Percentiles rank a stretch among this genome's conserved stretches.
These are phyloP conservation scores for Brachyptera putata DNA, from an alignment of 2,888 invertebrate genomes.

Conservation along the genomic window DNA sequence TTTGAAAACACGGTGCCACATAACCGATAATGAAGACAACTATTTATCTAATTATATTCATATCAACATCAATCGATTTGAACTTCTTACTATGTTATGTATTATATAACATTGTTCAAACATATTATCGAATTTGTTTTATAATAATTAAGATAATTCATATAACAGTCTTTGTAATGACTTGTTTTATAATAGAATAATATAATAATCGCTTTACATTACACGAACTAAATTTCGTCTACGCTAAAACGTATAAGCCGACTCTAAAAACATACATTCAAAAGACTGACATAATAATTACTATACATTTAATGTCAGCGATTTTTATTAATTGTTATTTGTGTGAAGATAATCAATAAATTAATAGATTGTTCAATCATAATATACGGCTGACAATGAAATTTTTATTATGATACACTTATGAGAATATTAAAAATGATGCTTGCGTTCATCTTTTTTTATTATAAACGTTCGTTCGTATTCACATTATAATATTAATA, in stretches of 20 bases:
- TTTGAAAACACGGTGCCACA: not conserved
- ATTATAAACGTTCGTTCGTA: too few relatives aligned
- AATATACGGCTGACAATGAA: constrained; percentile 5
- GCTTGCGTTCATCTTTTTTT: too few relatives aligned
- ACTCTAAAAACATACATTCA: constrained; percentile 13
- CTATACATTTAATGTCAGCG: constrained; percentile 13
- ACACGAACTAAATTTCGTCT: constrained; percentile 1
- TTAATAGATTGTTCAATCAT: constrained; percentile 2
- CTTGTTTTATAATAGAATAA: constrained; percentile 22
- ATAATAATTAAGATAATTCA: constrained; percentile 22
- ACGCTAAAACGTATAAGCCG: constrained; percentile 15
- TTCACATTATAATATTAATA: too few relatives aligned
- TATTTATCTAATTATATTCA: constrained; percentile 4
- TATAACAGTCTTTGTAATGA: constrained; percentile 30
- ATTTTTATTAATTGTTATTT: constrained; percentile 6
- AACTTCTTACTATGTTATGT: constrained; percentile 5
- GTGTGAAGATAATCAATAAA: constrained; percentile 17
- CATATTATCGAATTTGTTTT: constrained; percentile 14
- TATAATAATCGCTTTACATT: constrained; percentile 9
- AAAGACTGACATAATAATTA: constrained; percentile 11
- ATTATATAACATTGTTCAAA: constrained; percentile 17
- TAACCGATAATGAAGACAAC: constrained; percentile 1
- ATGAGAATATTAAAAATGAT: too few relatives aligned
- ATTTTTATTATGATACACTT: constrained; percentile 4
- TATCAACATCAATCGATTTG: constrained; percentile 9